These are phyloP conservation scores for Odiellus spinosus DNA, from an alignment of 2,888 invertebrate species.

Conservation along the genomic window DNA sequence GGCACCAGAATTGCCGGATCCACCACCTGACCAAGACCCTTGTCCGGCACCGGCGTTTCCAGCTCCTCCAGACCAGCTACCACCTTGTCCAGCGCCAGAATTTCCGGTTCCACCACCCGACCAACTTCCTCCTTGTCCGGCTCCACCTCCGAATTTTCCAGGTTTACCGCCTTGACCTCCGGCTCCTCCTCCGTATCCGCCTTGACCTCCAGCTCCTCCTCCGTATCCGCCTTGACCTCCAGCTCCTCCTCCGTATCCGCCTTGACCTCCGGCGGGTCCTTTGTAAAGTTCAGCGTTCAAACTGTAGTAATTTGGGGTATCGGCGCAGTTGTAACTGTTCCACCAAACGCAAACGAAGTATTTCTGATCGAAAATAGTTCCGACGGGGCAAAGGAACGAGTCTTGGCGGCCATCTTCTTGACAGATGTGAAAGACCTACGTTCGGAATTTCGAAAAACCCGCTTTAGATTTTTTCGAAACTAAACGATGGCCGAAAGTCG, in stretches of 20 bases:
- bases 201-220: not conserved
- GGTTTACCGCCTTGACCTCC: not conserved
- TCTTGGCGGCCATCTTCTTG: slow-evolving; percentile 66
- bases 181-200: not conserved
- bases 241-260: not conserved
- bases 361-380: slow-evolving; percentile 76
- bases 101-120: too few relatives aligned
- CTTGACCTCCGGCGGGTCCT: slow-evolving; percentile 7
- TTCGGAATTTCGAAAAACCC: too few relatives aligned
- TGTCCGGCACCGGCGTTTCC: not conserved
- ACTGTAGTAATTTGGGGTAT: slow-evolving; percentile 57
- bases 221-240: not conserved
- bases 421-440: slow-evolving; percentile 59
- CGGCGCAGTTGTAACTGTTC: slow-evolving; percentile 79
- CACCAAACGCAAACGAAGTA: slow-evolving; percentile 87
- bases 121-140: not conserved
- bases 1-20: not conserved
- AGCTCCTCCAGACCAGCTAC: slow-evolving; percentile 1
- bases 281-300: slow-evolving; percentile 52
- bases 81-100: not conserved
- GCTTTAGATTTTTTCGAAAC: too few relatives aligned
- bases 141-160: not conserved
- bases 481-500: too few relatives aligned
- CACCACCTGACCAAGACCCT: not conserved
- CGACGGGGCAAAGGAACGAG: slow-evolving; percentile 77